Conservation (phyloP, 2,888 invertebrate genomes). For the Sthenelais limicola region DNA sequence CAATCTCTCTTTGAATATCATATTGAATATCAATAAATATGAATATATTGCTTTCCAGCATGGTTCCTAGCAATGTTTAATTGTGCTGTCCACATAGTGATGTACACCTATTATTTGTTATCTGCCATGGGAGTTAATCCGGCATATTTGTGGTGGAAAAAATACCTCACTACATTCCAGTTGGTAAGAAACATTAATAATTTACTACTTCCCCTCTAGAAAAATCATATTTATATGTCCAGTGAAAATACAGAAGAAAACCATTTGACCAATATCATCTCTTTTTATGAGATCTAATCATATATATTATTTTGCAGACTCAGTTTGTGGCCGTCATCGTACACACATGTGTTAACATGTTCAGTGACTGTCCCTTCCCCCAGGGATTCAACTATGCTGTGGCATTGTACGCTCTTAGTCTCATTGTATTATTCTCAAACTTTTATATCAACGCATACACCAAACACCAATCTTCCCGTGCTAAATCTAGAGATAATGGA, state of each 20-base stretch:
- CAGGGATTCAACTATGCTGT: conserved; percentile 59
- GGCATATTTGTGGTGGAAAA: conserved; percentile 67
- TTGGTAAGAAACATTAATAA: no score
- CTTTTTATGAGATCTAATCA: conserved; percentile 8
- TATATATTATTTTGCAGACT: conserved; percentile 53
- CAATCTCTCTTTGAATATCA: no score
- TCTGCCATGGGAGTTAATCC: conserved; percentile 61
- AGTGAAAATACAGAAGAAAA: no score
- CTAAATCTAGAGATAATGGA: neutral
- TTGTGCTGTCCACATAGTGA: conserved; percentile 63
- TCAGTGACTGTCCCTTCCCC: conserved; percentile 59
- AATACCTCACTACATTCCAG: conserved; percentile 63
- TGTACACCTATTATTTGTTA: conserved; percentile 65
- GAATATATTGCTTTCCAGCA: conserved; percentile 50
- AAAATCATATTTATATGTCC: no score
- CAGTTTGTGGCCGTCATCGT: conserved; percentile 68
- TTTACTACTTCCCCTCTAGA: no score
- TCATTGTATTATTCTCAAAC: conserved; percentile 93
- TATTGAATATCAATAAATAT: no score
- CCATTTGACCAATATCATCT: conserved; percentile 1
- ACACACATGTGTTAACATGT: conserved; percentile 57
- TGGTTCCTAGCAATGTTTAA: conserved; percentile 61
- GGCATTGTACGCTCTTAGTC: conserved; percentile 89
- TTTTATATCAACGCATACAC: conserved; percentile 90
- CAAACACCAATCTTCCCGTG: neutral